Evolutionary conservation across 2,113 vertebrate species (phyloP).

Genomic region (Toxostoma redivivum): DNA sequence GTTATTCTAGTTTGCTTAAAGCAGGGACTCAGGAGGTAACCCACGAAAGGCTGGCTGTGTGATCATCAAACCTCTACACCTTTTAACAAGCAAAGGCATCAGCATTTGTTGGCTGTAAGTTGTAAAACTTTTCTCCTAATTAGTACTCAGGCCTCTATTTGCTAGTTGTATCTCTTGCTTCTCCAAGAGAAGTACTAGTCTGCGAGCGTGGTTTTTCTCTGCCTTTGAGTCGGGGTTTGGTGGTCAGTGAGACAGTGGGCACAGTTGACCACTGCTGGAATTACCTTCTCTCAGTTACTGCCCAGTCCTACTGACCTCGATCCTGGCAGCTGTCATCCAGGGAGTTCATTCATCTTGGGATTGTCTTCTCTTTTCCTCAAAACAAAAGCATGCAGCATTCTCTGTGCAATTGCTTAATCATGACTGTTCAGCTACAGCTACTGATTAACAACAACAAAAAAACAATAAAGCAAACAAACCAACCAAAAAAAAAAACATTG

Average conservation of each 20-base stretch:
- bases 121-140: not conserved
- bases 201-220: fast-evolving
- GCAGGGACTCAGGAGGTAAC: no score
- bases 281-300: not conserved
- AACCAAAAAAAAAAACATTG: not conserved
- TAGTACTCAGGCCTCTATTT: not conserved
- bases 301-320: not conserved
- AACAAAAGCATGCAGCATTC: not conserved
- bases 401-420: not conserved
- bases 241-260: fast-evolving
- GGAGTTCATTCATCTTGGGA: not conserved
- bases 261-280: fast-evolving
- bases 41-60: not conserved
- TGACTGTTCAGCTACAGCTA: not conserved
- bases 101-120: not conserved
- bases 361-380: not conserved
- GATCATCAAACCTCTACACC: no score
- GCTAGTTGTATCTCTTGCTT: not conserved
- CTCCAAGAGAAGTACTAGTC: not conserved
- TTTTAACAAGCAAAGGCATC: not conserved
- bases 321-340: not conserved
- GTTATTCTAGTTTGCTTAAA: not conserved
- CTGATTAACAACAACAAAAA: not conserved
- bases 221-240: fast-evolving
- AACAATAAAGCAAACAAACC: not conserved